Evolutionary conservation across 2,797 vertebrate genomes (phyloP), one percentile per base, ranked within the genome.

Genomic region (Acanthiza pusilla): DNA sequence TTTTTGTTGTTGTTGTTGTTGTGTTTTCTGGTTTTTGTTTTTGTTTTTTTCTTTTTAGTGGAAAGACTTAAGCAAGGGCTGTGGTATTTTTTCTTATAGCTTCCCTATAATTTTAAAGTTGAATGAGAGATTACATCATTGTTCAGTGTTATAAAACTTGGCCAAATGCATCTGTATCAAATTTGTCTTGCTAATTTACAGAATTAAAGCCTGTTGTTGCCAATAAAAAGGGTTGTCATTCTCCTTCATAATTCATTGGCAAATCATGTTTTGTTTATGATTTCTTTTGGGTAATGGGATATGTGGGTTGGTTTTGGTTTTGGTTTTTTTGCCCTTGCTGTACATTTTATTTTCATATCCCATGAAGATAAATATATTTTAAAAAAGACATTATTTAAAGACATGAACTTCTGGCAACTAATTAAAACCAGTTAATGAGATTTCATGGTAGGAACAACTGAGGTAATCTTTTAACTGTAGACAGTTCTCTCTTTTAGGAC

Each of bases 181-280:
- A 82, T 47, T 47, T 94, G 71, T 75, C 86, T 68, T 48, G 85
- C 45, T 83, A 79, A 93, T 70, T 96, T 93, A 82, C 75, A 80
- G 45, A 96, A 96, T 94, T 95, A 97, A 97, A 96, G 80, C 55
- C 74, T 94, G 18, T 11, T 77, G 70, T 90, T 95, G 90, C 75
- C 89, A 91, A 90, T 66, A 92, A 91, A 88, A 90, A 66, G 30
- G 13, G 25, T 82, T 85, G 77, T 89, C 82, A 57, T 70, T 91
- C 40, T 80, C 38, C 53, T 82, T 91, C 67, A 51, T 48, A 86
- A 61, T 88, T 86, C 42, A 60, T 8, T 86, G 48, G 58, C 26
- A 76, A 63, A 48, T 60, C 0, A 13, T 25, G 47, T 36, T 36
- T 70, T 83, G 36, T 67, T 68, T 10, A 27, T 34, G 3, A 53